Evolutionary conservation across 2,797 vertebrate genomes (phyloP).

Genomic region (Babyrousa celebensis): DNA sequence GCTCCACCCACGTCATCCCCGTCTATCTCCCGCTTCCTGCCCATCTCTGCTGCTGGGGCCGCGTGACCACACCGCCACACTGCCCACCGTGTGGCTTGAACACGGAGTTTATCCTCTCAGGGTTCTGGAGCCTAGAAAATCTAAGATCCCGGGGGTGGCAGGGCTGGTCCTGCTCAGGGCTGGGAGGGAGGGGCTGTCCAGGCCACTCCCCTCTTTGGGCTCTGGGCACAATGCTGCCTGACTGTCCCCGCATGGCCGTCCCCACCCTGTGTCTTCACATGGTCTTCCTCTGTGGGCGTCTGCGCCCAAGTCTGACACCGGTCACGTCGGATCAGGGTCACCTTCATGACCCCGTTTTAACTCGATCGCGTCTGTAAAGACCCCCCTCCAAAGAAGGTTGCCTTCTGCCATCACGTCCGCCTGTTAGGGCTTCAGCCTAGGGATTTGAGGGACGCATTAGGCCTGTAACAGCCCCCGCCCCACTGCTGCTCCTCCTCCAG

Average conservation of each 20-base stretch:
- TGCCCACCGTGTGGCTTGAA: rapidly evolving
- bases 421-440: rapidly evolving
- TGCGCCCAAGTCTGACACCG: rapidly evolving
- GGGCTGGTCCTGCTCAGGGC: background rate
- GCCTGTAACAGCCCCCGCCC: background rate
- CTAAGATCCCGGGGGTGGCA: background rate
- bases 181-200: background rate
- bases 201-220: background rate
- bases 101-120: background rate
- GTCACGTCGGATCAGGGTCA: background rate
- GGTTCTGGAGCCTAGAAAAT: background rate
- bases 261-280: background rate
- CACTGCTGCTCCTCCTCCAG: constrained; percentile 86
- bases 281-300: background rate
- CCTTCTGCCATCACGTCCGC: background rate
- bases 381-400: background rate
- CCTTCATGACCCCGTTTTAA: background rate
- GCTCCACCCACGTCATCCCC: rapidly evolving
- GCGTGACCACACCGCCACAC: too few species aligned
- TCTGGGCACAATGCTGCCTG: rapidly evolving
- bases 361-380: background rate
- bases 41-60: background rate
- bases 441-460: background rate
- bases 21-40: background rate
- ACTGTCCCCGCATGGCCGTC: background rate